Conservation (phyloP, 2,888 invertebrate species). For the Copidosoma aretas region DNA sequence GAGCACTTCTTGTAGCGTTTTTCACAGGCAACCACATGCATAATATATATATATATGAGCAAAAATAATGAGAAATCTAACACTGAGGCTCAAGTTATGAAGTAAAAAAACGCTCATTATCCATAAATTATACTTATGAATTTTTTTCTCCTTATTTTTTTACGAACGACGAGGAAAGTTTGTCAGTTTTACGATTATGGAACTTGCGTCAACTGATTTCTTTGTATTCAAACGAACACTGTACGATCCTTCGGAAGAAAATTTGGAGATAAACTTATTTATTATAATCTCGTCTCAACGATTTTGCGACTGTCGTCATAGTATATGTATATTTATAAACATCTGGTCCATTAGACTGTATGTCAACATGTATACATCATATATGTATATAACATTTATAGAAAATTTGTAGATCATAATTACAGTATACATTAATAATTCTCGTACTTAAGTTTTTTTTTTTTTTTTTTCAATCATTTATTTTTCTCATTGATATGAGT, state of each 20-base stretch:
- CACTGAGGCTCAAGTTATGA: constrained; percentile 16
- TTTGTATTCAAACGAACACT: not conserved
- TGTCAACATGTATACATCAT: constrained; percentile 51
- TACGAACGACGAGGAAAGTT: too few relatives aligned
- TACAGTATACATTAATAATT: constrained; percentile 54
- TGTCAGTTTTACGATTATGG: too few relatives aligned
- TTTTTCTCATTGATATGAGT: constrained; percentile 53
- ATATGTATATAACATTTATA: constrained; percentile 58
- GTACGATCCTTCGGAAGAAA: not conserved
- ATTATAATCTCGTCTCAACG: not conserved
- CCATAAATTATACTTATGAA: constrained; percentile 7
- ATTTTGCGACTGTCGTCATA: not conserved
- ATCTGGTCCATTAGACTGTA: constrained; percentile 61
- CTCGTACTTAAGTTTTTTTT: constrained; percentile 16
- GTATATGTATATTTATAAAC: constrained; percentile 53
- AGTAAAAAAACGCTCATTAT: constrained; percentile 31
- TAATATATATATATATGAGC: not conserved
- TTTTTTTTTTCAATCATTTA: not conserved
- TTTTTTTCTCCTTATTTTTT: too few relatives aligned
- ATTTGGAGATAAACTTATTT: constrained; percentile 5
- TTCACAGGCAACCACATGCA: too few relatives aligned
- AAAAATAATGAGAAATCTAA: constrained; percentile 20
- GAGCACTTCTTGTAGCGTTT: too few relatives aligned
- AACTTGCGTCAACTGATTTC: constrained; percentile 10
- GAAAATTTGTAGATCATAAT: constrained; percentile 57